Conservation (phyloP, 2,888 invertebrate species). For the Xanthia togata region DNA sequence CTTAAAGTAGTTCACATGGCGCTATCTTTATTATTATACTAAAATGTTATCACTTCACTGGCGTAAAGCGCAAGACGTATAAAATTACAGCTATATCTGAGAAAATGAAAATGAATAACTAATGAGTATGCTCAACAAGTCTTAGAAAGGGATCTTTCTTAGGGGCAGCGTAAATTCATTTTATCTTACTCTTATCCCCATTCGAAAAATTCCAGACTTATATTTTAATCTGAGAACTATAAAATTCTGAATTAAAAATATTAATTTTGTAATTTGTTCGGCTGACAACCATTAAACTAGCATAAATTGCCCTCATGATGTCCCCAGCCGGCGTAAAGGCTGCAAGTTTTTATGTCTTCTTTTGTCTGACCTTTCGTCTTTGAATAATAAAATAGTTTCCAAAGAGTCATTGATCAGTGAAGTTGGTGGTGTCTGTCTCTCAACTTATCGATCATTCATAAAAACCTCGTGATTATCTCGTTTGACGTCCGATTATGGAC, state of each 20-base stretch:
- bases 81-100: conserved; percentile 81
- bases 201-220: conserved; percentile 67
- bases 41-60: conserved; percentile 74
- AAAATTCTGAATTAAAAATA: conserved; percentile 69
- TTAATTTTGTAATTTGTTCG: conserved; percentile 64
- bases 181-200: conserved; percentile 70
- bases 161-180: conserved; percentile 59
- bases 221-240: conserved; percentile 73
- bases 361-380: conserved; percentile 57
- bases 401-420: conserved; percentile 37
- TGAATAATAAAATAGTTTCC: conserved; percentile 56
- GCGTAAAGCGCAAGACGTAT: conserved; percentile 73
- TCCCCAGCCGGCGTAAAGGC: conserved; percentile 35
- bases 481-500: background rate
- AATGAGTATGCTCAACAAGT: conserved; percentile 84
- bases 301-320: conserved; percentile 47
- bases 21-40: conserved; percentile 65
- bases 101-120: conserved; percentile 87
- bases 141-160: conserved; percentile 81
- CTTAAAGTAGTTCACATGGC: conserved; percentile 62
- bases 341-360: conserved; percentile 52
- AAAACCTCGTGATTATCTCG: background rate
- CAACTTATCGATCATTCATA: conserved; percentile 20
- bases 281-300: conserved; percentile 46
- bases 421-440: conserved; percentile 4